Evolutionary conservation across 2,888 invertebrate genomes (phyloP), one percentile per base, ranked within the genome.

Genomic region (Ceramica pisi): DNA sequence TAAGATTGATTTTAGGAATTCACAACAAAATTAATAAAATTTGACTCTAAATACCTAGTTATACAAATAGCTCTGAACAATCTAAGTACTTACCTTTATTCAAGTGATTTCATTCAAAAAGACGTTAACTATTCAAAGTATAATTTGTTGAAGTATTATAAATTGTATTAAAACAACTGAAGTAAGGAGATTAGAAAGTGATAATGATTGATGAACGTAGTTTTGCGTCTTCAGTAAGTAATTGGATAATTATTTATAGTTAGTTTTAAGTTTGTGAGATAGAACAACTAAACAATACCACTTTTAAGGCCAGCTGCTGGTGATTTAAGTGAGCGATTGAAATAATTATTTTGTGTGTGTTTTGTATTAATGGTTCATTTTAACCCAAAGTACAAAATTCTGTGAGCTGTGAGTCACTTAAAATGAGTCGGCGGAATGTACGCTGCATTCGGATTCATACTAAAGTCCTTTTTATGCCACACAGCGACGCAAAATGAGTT

Each of bases 171-270:
- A 68, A 75, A 38, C 26, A 62, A 55, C 35, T 65, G 23, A 41
- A 41, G 64, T 48, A 23, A 60, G 44, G 14, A 46, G 35, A 65
- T 75, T 62, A 61, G 64, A 68, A 65, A 65, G 9, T 68, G 44
- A 66, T 63, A 48, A 21, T 69, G 76, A 81, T 75, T 81, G 31
- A 81, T 80, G 65, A 50, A 10, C 35, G 8, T 80, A 78, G 57
- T 69, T 66, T 50, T 23, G 26, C n/a, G 57, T 46, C 31, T 66
- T 69, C 12, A 8, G n/a, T 55, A 38, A 68, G 41, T 48, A 55
- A 60, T 35, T 66, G 10, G 6, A 44, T 57, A 19, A 65, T 55
- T 59, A 50, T 57, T 62, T 51, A 55, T n/a, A 51, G 21, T 56
- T 61, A 5, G 2, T 51, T 53, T 67, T 21, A 50, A 72, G 26